These are phyloP conservation scores for Trichomalopsis sarcophagae DNA, from an alignment of 1,140 invertebrate genomes.

Conservation along the genomic window DNA sequence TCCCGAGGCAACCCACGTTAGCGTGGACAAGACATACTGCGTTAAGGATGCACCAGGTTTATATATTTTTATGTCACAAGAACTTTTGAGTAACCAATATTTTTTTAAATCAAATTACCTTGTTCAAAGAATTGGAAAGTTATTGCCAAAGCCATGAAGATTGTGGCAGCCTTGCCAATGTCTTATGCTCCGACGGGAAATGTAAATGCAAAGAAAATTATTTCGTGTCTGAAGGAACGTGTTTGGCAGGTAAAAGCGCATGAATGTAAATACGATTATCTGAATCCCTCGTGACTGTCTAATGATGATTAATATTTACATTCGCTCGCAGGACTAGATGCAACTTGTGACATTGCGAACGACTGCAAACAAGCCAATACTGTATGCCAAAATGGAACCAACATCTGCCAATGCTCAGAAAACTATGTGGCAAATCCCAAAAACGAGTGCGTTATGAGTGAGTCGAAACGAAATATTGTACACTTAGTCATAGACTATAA, in stretches of 20 bases:
- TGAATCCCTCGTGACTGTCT: background rate
- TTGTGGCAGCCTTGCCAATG: conserved; percentile 54
- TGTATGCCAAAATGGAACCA: background rate
- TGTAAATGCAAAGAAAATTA: conserved; percentile 56
- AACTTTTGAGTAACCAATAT: background rate
- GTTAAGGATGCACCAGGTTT: conserved; percentile 43
- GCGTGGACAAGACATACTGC: conserved; percentile 43
- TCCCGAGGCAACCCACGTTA: conserved; percentile 50
- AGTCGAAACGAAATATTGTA: background rate
- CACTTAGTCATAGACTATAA: background rate
- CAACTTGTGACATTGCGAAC: background rate
- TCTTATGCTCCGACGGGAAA: background rate
- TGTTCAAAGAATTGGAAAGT: background rate
- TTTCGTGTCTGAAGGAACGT: conserved; percentile 44
- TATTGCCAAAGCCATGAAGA: conserved; percentile 53
- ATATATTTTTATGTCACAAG: background rate
- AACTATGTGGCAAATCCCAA: conserved; percentile 10
- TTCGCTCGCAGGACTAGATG: conserved; percentile 52
- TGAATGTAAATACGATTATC: background rate
- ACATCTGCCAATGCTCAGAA: conserved; percentile 26
- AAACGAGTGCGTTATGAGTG: conserved; percentile 35
- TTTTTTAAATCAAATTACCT: background rate
- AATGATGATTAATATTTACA: background rate
- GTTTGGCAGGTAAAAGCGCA: conserved; percentile 50
- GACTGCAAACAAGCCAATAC: conserved; percentile 33